A percentile compares a stretch with the other conserved stretches of the same genome.
phyloP scores from a whole-genome alignment of 2,113 vertebrate genomes.

The Petrocephalus zakoni region DNA sequence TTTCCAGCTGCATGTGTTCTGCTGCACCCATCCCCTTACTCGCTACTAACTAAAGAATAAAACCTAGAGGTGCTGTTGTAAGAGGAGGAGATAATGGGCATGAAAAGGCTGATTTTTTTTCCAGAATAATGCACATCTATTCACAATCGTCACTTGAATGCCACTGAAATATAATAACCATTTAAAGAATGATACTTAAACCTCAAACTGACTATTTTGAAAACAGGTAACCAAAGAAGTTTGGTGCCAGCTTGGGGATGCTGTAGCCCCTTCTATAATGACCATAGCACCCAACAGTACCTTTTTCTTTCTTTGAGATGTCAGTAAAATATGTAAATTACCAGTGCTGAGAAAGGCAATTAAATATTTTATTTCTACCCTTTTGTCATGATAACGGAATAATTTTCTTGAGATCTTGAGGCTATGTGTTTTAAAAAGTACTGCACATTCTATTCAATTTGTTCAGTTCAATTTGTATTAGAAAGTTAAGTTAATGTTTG shows the following conservation, averaged over 20 bases:
- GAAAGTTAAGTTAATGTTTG: too few species aligned
- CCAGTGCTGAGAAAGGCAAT: background rate
- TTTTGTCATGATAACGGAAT: too few species aligned
- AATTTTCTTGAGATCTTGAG: too few species aligned
- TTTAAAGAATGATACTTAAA: background rate
- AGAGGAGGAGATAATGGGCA: background rate
- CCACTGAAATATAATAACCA: background rate
- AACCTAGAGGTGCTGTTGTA: background rate
- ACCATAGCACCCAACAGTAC: background rate
- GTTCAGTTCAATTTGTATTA: too few species aligned
- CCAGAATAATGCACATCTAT: background rate
- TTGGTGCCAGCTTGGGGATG: background rate
- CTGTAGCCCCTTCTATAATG: background rate
- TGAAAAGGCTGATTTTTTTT: background rate
- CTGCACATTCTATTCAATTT: too few species aligned
- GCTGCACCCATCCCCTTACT: background rate
- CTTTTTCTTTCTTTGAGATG: background rate
- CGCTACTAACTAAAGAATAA: background rate
- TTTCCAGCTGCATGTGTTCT: slow-evolving; percentile 18
- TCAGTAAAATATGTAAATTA: background rate
- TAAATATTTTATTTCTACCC: too few species aligned
- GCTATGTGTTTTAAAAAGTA: too few species aligned
- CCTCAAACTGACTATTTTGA: background rate
- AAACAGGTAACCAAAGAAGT: background rate
- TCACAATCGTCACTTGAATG: background rate